Base-by-base conservation (phyloP, 2,888 invertebrate genomes). In the Folsomia candida region DNA sequence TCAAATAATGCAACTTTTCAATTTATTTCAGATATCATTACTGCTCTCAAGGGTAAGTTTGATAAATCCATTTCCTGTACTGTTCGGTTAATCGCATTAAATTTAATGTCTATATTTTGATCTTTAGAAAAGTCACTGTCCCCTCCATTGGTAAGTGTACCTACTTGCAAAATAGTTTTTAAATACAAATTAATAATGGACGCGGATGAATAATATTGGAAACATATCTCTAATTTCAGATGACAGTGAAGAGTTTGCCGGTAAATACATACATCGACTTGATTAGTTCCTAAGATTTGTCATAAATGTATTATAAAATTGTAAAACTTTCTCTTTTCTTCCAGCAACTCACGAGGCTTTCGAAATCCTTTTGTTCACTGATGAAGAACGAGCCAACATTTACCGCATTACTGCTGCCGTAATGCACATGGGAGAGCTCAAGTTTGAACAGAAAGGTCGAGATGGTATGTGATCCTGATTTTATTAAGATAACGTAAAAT, bases 31-130 rank as follows among this genome's bases (percentile, higher is more conserved):
- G n/a, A n/a, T n/a, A 97, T 89, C 86, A 88, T 88, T 93, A 90
- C 89, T 93, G 96, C 83, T 88, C 97, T 83, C 97, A 98, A 90
- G 98, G 97, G 88, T n/a, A n/a, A n/a, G n/a, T n/a, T n/a, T n/a
- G 95, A 95, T 89, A 89, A 90, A 84, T 91, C 90, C 82, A 97
- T 98, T 85, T 94, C 97, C 82, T 90, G 89, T 85, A n/a, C n/a
- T n/a, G n/a, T n/a, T n/a, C n/a, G n/a, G n/a, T n/a, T n/a, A n/a
- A n/a, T n/a, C n/a, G n/a, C n/a, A n/a, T n/a, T n/a, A n/a, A n/a
- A n/a, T n/a, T n/a, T n/a, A n/a, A n/a, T n/a, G n/a, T n/a, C n/a
- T n/a, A n/a, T n/a, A n/a, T n/a, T n/a, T n/a, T n/a, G n/a, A n/a
- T n/a, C n/a, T n/a, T n/a, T n/a, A n/a, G n/a, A n/a, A 65, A 65